These are phyloP conservation scores for Scolopax bukidnonensis DNA, from an alignment of 2,797 vertebrate genomes.

Conservation along the genomic window DNA sequence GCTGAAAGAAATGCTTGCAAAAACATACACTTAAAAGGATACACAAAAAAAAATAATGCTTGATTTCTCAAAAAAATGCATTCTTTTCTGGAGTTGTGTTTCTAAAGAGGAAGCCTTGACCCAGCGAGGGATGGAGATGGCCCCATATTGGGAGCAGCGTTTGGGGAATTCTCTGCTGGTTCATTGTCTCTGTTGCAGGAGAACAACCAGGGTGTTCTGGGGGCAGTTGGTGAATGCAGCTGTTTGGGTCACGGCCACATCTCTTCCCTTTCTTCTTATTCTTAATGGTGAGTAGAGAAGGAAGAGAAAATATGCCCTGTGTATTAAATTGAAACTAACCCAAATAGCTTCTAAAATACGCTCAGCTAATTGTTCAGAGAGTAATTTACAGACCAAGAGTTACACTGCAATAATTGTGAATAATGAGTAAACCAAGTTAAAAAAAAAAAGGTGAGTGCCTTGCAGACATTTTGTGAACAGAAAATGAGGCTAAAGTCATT, in stretches of 20 bases:
- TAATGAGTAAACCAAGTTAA: neutral
- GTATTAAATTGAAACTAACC: neutral
- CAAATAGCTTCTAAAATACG: neutral
- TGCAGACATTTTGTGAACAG: constrained; percentile 50
- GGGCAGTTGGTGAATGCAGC: fast-evolving
- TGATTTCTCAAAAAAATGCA: fast-evolving
- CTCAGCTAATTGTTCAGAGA: neutral
- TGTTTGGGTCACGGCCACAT: neutral
- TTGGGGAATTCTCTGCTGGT: fast-evolving
- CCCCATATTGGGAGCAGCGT: fast-evolving
- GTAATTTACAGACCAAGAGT: constrained; percentile 14
- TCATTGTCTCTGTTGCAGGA: neutral
- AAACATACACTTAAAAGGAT: neutral
- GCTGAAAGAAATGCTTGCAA: neutral
- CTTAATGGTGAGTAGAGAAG: neutral
- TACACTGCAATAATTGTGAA: constrained; percentile 31
- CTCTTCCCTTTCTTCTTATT: neutral
- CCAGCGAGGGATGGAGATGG: fast-evolving
- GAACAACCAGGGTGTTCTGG: fast-evolving
- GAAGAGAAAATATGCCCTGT: neutral
- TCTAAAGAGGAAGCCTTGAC: neutral
- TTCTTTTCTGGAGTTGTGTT: fast-evolving
- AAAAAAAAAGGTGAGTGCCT: constrained; percentile 30
- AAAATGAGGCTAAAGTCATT: constrained; percentile 58
- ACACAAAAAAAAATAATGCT: neutral